Percentiles rank a stretch among this genome's conserved stretches.
These are phyloP conservation scores for Nematolebias whitei DNA, from an alignment of 2,113 vertebrate genomes.

Conservation along the genomic window DNA sequence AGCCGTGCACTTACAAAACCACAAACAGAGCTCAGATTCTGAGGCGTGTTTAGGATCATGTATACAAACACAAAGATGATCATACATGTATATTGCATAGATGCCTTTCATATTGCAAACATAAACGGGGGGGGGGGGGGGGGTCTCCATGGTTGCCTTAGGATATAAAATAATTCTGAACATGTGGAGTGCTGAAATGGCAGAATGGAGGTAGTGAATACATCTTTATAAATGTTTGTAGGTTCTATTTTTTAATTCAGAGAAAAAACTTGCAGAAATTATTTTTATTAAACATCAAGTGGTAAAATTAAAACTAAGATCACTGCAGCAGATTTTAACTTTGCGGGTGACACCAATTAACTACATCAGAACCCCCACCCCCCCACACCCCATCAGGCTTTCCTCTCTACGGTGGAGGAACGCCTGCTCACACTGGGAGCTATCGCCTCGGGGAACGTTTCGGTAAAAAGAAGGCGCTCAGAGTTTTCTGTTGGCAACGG, in stretches of 20 bases:
- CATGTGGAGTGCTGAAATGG: background rate
- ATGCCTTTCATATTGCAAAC: too few relatives aligned
- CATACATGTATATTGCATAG: too few relatives aligned
- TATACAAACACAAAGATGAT: background rate
- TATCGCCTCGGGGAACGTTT: constrained; percentile 50
- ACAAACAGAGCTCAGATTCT: constrained; percentile 12
- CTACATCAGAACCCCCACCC: constrained; percentile 21
- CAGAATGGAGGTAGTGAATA: too few relatives aligned
- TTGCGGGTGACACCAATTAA: constrained; percentile 4
- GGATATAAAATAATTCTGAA: background rate
- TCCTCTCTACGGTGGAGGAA: constrained; percentile 27
- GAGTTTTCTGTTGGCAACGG: constrained; percentile 49
- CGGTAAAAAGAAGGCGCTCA: constrained; percentile 17
- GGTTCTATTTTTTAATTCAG: background rate
- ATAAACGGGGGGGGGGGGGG: too few relatives aligned
- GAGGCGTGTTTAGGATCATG: background rate
- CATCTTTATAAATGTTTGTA: background rate
- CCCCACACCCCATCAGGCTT: constrained; percentile 18
- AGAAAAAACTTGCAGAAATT: too few relatives aligned
- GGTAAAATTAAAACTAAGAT: background rate
- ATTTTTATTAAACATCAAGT: background rate
- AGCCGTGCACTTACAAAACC: constrained; percentile 17
- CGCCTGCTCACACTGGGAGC: constrained; percentile 39
- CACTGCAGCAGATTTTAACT: background rate
- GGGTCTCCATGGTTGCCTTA: background rate